Evolutionary conservation across 37 sponge, comb jelly and placozoan genomes (phyloP).

Genomic region (Halichondria panicea): DNA sequence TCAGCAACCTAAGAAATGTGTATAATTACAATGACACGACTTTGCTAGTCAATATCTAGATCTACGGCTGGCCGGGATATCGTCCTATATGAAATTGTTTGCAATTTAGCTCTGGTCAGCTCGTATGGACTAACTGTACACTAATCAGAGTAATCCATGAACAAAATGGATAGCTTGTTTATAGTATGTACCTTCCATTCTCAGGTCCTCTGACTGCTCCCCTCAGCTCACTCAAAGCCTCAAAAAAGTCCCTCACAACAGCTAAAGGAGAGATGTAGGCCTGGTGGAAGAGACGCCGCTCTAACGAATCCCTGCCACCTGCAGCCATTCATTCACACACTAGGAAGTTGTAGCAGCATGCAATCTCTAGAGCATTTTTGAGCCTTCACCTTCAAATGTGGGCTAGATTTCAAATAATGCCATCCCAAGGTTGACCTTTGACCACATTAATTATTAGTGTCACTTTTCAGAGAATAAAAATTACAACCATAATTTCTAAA

Average conservation of each 20-base stretch:
- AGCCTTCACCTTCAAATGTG: too few species aligned
- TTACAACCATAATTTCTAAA: neutral
- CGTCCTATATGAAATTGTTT: neutral
- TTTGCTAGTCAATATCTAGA: neutral
- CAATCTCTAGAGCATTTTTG: too few species aligned
- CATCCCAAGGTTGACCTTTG: too few species aligned
- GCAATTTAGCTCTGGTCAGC: too few species aligned
- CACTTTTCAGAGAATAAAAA: neutral
- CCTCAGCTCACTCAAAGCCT: slow-evolving; percentile 15
- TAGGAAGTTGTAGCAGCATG: too few species aligned
- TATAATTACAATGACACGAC: neutral
- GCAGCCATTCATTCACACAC: too few species aligned
- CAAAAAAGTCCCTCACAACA: slow-evolving; percentile 43
- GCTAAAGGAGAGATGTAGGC: slow-evolving; percentile 39
- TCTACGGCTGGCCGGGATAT: neutral
- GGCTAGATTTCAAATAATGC: too few species aligned
- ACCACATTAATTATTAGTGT: too few species aligned
- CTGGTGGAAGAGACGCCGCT: neutral
- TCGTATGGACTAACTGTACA: too few species aligned
- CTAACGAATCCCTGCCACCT: neutral
- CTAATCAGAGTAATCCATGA: too few species aligned
- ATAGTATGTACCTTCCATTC: neutral
- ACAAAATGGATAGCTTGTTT: too few species aligned
- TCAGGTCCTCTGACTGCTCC: neutral
- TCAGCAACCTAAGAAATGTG: slow-evolving; percentile 9